These are phyloP conservation scores for Chaetorhynchus papuensis DNA, from an alignment of 2,113 vertebrate genomes.

Conservation along the genomic window DNA sequence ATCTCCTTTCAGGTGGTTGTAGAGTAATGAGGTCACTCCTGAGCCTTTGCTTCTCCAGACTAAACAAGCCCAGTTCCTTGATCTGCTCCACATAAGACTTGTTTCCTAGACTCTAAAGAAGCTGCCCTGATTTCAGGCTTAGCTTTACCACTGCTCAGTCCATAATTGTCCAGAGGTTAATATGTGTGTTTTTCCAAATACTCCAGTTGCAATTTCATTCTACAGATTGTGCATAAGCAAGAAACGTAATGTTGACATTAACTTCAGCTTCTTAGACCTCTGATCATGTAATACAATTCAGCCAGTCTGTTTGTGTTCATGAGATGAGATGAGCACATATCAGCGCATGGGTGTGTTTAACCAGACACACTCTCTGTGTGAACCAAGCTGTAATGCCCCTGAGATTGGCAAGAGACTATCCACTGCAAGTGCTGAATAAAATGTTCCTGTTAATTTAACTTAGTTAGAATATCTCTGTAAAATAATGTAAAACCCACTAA, in stretches of 20 bases:
- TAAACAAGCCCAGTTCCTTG: neutral
- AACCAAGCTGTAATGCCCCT: neutral
- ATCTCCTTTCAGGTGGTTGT: too few relatives aligned
- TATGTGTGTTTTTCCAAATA: neutral
- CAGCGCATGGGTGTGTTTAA: neutral
- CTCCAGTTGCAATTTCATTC: neutral
- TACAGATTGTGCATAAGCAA: neutral
- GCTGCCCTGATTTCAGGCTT: neutral
- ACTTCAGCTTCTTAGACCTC: neutral
- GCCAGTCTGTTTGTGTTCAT: neutral
- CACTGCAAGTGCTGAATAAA: neutral
- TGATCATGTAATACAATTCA: neutral
- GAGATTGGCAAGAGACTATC: neutral
- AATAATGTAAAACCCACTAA: neutral
- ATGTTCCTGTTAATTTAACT: neutral
- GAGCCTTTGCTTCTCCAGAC: neutral
- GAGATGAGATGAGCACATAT: accelerated
- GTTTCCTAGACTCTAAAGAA: neutral
- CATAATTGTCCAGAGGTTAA: neutral
- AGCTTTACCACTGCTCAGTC: neutral
- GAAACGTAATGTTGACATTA: neutral
- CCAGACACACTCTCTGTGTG: neutral
- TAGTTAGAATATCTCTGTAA: neutral
- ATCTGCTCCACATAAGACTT: neutral
- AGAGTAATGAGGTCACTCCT: too few relatives aligned